Evolutionary conservation across 1,140 invertebrate genomes (phyloP).

Genomic region (Lysiphlebus fabarum): DNA sequence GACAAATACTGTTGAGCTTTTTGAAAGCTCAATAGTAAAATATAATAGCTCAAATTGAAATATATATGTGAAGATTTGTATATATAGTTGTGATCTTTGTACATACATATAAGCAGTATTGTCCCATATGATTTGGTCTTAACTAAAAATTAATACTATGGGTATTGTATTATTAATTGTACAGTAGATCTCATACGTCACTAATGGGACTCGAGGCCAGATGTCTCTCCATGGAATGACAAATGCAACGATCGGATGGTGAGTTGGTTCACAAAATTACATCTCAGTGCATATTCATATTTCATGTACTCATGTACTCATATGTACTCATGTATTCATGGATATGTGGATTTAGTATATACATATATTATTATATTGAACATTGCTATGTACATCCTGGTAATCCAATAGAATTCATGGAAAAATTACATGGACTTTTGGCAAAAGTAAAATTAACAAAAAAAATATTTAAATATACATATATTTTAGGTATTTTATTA

Average conservation of each 20-base stretch:
- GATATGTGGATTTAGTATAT: background rate
- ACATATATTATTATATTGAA: too few species aligned
- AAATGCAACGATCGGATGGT: constrained; percentile 40
- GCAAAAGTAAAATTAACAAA: background rate
- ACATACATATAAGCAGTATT: constrained; percentile 3
- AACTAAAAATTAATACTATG: too few species aligned
- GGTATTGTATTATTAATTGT: too few species aligned
- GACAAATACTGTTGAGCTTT: too few species aligned
- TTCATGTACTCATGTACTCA: too few species aligned
- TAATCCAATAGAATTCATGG: constrained; percentile 7
- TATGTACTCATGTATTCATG: background rate
- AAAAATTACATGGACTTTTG: background rate
- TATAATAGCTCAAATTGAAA: too few species aligned
- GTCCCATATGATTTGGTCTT: constrained; percentile 2
- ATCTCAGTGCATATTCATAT: background rate
- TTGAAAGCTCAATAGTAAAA: too few species aligned
- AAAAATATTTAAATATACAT: too few species aligned
- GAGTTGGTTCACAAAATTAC: constrained; percentile 32
- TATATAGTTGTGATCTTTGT: too few species aligned
- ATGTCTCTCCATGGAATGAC: constrained; percentile 35
- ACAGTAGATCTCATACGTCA: constrained; percentile 24
- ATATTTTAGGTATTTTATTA: too few species aligned
- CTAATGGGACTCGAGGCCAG: constrained; percentile 31
- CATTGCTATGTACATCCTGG: background rate
- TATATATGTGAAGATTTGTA: too few species aligned